Evolutionary conservation across 2,797 vertebrate genomes (phyloP).

Genomic region (Phaenicophaeus curvirostris): DNA sequence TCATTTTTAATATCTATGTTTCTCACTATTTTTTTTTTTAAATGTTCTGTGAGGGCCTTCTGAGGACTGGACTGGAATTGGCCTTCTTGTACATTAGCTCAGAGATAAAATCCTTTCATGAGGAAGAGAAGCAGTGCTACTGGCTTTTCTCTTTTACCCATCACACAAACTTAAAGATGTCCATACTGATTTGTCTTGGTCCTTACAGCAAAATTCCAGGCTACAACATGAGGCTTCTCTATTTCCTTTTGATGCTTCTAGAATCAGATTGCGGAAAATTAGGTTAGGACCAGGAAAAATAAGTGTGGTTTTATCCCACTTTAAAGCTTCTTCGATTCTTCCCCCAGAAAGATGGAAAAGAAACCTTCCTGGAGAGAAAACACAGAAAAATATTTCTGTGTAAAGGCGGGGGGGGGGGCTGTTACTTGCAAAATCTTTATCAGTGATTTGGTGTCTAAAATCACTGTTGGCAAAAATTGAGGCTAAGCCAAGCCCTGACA

Average conservation of each 20-base stretch:
- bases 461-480: not conserved
- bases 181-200: not conserved
- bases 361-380: not conserved
- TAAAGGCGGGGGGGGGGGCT: no score
- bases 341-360: not conserved
- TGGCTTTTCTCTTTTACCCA: not conserved
- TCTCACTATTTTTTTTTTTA: not conserved
- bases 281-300: not conserved
- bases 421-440: not conserved
- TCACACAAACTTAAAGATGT: not conserved
- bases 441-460: not conserved
- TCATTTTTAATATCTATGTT: not conserved
- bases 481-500: not conserved
- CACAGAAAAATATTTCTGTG: not conserved
- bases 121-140: not conserved
- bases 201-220: not conserved
- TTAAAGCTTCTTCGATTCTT: not conserved
- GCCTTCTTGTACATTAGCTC: not conserved
- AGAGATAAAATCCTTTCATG: not conserved
- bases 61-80: constrained; percentile 1
- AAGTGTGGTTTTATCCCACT: not conserved
- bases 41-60: constrained; percentile 16
- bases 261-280: not conserved
- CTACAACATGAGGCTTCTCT: not conserved
- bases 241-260: not conserved